These are phyloP conservation scores for Phoeniculus purpureus DNA, from an alignment of 2,797 vertebrate genomes.

Conservation along the genomic window DNA sequence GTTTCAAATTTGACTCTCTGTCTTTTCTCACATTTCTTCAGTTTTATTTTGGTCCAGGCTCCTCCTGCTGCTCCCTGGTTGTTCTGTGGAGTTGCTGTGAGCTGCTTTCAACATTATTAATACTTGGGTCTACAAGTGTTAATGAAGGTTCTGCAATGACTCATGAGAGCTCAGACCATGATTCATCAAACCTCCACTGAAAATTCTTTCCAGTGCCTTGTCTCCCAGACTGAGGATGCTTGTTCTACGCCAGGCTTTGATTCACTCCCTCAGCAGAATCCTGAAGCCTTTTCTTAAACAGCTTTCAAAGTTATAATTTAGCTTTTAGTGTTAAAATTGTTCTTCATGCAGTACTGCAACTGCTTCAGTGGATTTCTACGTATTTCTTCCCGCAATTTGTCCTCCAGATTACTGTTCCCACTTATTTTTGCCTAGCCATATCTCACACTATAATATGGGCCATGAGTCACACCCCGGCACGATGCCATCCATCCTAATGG, in stretches of 20 bases:
- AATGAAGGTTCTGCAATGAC: conserved; percentile 24
- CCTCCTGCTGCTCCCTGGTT: neutral
- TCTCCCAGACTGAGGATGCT: neutral
- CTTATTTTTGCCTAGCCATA: neutral
- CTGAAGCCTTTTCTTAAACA: neutral
- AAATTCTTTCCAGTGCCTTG: conserved; percentile 8
- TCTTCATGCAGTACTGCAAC: neutral
- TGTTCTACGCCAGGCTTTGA: neutral
- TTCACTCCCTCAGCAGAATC: neutral
- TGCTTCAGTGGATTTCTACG: neutral
- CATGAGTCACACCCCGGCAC: conserved; percentile 47
- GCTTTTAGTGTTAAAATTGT: neutral
- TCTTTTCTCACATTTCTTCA: conserved; percentile 22
- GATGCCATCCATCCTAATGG: conserved; percentile 32
- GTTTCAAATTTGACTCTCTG: neutral
- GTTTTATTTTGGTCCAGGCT: neutral
- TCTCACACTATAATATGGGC: neutral
- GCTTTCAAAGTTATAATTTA: conserved; percentile 1
- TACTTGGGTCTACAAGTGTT: neutral
- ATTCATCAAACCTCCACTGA: conserved; percentile 30
- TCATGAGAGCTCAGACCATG: neutral
- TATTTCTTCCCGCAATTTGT: conserved; percentile 13
- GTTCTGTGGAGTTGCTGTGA: neutral
- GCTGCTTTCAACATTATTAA: neutral
- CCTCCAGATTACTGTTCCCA: neutral